Evolutionary conservation across 2,888 invertebrate genomes (phyloP), one percentile per base, ranked within the genome.

Genomic region (Parnassius apollo): DNA sequence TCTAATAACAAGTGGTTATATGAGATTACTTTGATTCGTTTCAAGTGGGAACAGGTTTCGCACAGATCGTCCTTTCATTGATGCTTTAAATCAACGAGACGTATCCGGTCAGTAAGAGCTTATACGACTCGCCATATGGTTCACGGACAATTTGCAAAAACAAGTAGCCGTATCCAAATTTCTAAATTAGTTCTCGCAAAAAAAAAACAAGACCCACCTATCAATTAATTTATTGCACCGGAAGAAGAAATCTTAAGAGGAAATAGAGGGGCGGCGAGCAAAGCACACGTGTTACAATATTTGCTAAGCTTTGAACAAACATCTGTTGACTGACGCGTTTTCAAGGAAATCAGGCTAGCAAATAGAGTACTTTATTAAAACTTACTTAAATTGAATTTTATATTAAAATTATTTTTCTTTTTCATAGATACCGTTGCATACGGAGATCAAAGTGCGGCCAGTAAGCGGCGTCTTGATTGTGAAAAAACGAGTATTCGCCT

Each of bases 261-360:
- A 91, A 90, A 88, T 88, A 87, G 85, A 85, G 84, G 86, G 85
- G 86, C 83, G 80, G 74, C 73, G 78, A 79, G 79, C 80, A 74
- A 72, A 68, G 85, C 90, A 90, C 91, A 91, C 91, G 91, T 91
- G 91, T 90, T 90, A 90, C 86, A 91, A 91, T 91, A 91, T 91
- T 91, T 91, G 88, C 90, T 82, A 80, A 85, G 83, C 82, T 81
- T 78, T 80, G 75, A 80, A 78, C 83, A 86, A 88, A 88, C 90
- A 88, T 86, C 82, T 89, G 88, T 80, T 77, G 83, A 82, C 60
- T 62, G 54, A 57, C 62, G 51, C 57, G 44, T 64, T 68, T 68
- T 67, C 75, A 80, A 78, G 77, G 71, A 80, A 81, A 77, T 75
- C 71, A 66, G 4, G 35, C 35, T 69, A 61, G 70, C 69, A 67